A percentile compares a stretch with the other conserved stretches of the same genome.
Conservation (phyloP, 1,140 invertebrate species). For the Globodera ellingtonae region DNA sequence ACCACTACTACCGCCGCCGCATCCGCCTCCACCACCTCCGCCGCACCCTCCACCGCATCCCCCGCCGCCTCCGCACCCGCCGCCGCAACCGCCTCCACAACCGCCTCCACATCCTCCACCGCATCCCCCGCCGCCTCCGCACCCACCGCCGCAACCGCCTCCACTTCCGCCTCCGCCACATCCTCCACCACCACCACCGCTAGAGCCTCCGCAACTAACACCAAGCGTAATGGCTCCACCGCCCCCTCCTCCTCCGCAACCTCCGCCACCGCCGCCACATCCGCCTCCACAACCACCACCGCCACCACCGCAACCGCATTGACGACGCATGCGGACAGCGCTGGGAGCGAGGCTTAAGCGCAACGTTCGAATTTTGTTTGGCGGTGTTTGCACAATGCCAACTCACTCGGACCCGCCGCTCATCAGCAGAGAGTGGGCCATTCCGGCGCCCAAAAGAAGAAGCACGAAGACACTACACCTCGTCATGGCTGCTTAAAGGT, state of each 20-base stretch:
- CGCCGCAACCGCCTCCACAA: too few relatives aligned
- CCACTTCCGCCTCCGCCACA: not conserved
- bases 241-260: not conserved
- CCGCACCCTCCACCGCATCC: not conserved
- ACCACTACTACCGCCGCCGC: not conserved
- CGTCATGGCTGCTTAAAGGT: not conserved
- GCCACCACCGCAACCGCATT: constrained; percentile 15
- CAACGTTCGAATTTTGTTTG: not conserved
- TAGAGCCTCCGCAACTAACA: constrained; percentile 22
- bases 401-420: constrained; percentile 1
- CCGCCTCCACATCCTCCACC: too few relatives aligned
- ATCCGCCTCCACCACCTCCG: not conserved
- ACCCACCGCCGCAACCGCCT: too few relatives aligned
- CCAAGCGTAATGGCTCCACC: not conserved
- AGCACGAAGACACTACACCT: constrained; percentile 9
- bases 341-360: not conserved
- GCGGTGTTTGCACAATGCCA: not conserved
- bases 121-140: too few relatives aligned
- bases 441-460: not conserved
- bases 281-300: not conserved
- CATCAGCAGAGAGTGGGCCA: constrained; percentile 5
- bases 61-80: too few relatives aligned
- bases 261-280: too few relatives aligned
- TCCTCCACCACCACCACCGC: not conserved
- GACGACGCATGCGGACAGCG: constrained; percentile 1